Evolutionary conservation across 2,113 vertebrate species (phyloP), one percentile per base, ranked within the genome.

Genomic region (Larimichthys crocea): DNA sequence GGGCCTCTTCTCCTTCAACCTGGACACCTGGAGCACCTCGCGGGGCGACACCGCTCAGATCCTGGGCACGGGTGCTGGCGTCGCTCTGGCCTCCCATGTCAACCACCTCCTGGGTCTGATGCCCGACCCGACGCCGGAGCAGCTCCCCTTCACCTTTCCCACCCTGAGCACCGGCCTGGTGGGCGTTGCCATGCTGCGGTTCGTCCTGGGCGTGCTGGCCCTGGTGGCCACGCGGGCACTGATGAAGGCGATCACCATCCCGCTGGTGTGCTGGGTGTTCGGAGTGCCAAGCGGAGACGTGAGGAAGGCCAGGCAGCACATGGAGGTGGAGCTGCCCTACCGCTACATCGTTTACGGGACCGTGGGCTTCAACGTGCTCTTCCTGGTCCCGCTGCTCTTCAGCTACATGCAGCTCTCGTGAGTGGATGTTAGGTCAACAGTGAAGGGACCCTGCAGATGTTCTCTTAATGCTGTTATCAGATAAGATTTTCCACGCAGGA

Each of bases 11-110:
- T 99, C 97, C 63, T 99, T 99, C 90, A 99, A 96, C 3, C 94
- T 99, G 57, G 98, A 99, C 89, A 97, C 97, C 5, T 99, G 98
- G 98, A 99, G 98, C 93, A 99, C 98, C 0, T 99, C 98, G 0
- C 93, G 98, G 3, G 97, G 98, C 1, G 98, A 99, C 94, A 99
- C 98, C 0, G 97, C 98, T 24, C 95, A 99, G 92, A 98, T 99
- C 83, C 94, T 99, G 76, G 98, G 97, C 76, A 96, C 96, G 0
- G 98, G 98, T 0, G 97, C 97, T 0, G 98, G 98, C 14, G 94
- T 98, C 19, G 97, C 98, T 3, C 95, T 97, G 72, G 97, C 96
- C 10, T 97, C 96, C 29, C 97, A 98, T 7, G 66, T 96, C 53
- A 96, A 95, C 93, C 68, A 95, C 82, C 40, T 77, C 1, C 40